phyloP scores from a whole-genome alignment of 2,888 invertebrate species.

The Catocala nupta region DNA sequence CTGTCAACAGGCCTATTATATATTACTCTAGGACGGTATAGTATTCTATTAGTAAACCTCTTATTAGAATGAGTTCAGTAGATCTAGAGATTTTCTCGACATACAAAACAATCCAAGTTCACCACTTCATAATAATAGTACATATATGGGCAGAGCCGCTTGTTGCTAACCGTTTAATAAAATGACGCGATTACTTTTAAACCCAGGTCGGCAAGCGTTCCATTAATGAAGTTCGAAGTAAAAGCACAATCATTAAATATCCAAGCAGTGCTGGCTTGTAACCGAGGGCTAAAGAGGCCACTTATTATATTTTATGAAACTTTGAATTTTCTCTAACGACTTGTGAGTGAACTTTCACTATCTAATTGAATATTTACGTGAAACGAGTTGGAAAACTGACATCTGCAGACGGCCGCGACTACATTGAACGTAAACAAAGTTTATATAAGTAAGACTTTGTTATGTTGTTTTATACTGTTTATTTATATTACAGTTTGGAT shows the following conservation, averaged over 20 bases:
- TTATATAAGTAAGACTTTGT: constrained; percentile 16
- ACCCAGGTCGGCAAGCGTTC: background rate
- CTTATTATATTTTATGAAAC: constrained; percentile 7
- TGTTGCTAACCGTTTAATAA: too few species aligned
- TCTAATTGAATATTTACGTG: constrained; percentile 28
- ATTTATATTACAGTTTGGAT: background rate
- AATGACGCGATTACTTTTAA: background rate
- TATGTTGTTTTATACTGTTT: background rate
- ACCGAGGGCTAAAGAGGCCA: background rate
- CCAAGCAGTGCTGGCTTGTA: background rate
- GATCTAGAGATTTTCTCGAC: too few species aligned
- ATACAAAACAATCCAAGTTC: too few species aligned
- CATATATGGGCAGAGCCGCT: too few species aligned
- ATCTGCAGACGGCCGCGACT: constrained; percentile 28
- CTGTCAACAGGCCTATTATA: too few species aligned
- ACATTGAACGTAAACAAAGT: constrained; percentile 24
- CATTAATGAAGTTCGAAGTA: constrained; percentile 4
- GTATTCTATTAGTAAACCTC: too few species aligned
- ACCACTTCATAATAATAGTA: too few species aligned
- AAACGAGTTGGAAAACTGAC: constrained; percentile 32
- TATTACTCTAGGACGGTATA: too few species aligned
- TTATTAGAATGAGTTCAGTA: too few species aligned
- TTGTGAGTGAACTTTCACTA: constrained; percentile 15
- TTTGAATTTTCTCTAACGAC: constrained; percentile 3
- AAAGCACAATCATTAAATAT: background rate